Percentiles rank a stretch among this genome's conserved stretches.
Conservation (phyloP, 2,888 invertebrate genomes). For the Pseudanteris insignis region DNA sequence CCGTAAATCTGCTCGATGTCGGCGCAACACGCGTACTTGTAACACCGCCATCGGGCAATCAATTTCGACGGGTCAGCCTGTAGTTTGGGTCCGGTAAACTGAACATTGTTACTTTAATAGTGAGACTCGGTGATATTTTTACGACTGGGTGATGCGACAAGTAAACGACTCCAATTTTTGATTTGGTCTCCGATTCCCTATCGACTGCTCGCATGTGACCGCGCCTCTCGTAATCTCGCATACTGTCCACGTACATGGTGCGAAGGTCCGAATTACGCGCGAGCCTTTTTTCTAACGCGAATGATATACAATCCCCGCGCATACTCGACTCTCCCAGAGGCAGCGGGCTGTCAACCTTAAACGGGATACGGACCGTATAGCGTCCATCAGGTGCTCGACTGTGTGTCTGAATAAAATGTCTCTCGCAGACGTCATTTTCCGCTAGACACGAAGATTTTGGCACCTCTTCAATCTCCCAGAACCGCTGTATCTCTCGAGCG, state of each 20-base stretch:
- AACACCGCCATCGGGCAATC: too few relatives aligned
- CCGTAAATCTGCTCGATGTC: too few relatives aligned
- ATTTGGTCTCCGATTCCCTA: neutral
- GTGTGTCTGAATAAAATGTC: neutral
- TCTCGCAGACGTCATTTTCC: neutral
- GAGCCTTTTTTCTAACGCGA: neutral
- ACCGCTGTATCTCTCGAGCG: neutral
- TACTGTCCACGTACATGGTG: neutral
- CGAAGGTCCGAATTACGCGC: neutral
- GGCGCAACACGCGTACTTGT: too few relatives aligned
- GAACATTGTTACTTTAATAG: too few relatives aligned
- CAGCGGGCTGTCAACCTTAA: neutral
- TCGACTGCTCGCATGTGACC: constrained; percentile 5
- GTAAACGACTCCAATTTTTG: neutral
- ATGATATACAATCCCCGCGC: neutral
- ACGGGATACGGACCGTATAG: constrained; percentile 1
- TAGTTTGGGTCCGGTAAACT: too few relatives aligned
- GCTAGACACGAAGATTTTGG: neutral
- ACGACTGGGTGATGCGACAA: constrained; percentile 8
- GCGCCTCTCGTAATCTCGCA: neutral
- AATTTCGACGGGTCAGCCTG: too few relatives aligned
- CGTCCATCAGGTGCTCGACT: neutral
- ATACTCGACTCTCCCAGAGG: neutral
- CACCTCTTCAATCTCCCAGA: constrained; percentile 6
- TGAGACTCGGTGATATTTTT: neutral